Conservation (phyloP, 1,140 invertebrate species). For the Drosophila novamexicana region DNA sequence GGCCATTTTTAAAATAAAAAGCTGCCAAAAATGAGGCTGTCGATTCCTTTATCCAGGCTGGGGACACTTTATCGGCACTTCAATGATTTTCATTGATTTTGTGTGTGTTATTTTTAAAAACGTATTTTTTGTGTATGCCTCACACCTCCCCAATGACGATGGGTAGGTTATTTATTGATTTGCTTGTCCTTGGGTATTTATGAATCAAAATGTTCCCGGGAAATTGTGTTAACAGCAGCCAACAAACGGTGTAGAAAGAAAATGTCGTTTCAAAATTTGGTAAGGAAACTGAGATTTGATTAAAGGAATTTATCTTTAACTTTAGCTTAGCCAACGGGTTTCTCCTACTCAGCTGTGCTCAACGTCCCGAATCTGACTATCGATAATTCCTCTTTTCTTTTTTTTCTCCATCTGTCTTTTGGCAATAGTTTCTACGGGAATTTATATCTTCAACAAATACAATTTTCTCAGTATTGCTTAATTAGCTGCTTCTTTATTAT, state of each 20-base stretch:
- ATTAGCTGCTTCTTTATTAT: background rate
- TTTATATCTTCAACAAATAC: background rate
- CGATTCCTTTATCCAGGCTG: slow-evolving; percentile 8
- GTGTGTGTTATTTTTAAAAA: slow-evolving; percentile 62
- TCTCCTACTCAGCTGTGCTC: no score
- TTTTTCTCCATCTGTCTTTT: no score
- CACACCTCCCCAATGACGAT: slow-evolving; percentile 17
- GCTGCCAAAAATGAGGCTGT: slow-evolving; percentile 27
- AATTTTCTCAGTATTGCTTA: background rate
- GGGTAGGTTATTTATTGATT: slow-evolving; percentile 62
- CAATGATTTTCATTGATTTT: slow-evolving; percentile 78
- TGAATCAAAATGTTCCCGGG: background rate
- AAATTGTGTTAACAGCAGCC: background rate
- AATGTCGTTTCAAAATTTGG: background rate
- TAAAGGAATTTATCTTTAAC: no score
- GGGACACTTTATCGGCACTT: slow-evolving; percentile 55
- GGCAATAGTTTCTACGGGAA: no score
- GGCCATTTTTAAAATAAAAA: slow-evolving; percentile 37
- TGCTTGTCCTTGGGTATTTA: slow-evolving; percentile 37
- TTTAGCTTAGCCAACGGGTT: no score
- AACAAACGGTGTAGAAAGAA: background rate
- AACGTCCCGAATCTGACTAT: no score
- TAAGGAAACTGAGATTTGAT: background rate
- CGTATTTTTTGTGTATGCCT: slow-evolving; percentile 27
- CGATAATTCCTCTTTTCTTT: no score